Evolutionary conservation across 2,797 vertebrate species (phyloP).

Genomic region (Danio albolineatus): DNA sequence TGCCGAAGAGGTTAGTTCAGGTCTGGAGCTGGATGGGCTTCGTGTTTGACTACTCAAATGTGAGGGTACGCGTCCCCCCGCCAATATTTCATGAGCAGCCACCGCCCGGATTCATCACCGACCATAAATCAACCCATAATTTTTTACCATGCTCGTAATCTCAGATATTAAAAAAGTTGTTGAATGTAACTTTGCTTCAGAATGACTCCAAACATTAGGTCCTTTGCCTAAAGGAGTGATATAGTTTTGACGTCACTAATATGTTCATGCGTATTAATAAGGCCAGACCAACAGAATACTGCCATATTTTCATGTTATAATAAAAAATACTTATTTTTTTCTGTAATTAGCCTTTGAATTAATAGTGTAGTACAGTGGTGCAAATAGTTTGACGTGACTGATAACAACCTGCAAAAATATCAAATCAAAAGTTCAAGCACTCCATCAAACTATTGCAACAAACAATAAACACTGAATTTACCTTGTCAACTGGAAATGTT

Average conservation of each 20-base stretch:
- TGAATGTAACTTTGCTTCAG: background rate
- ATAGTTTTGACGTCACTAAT: background rate
- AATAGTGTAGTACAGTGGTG: background rate
- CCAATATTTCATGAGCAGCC: slow-evolving; percentile 5
- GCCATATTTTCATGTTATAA: background rate
- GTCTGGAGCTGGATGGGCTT: background rate
- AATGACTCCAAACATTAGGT: background rate
- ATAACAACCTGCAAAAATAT: background rate
- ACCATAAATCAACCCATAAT: background rate
- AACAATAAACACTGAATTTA: background rate
- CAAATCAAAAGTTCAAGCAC: background rate
- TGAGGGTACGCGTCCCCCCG: background rate
- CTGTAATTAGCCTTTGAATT: background rate
- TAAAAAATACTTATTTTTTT: no score
- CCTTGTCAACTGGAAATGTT: no score
- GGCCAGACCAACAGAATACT: background rate
- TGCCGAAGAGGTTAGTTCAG: background rate
- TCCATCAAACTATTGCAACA: background rate
- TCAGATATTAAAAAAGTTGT: background rate
- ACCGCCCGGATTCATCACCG: slow-evolving; percentile 39
- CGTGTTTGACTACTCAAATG: background rate
- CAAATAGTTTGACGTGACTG: background rate
- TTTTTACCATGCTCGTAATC: background rate
- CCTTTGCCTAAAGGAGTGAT: background rate
- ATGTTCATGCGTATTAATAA: background rate